A percentile compares a stretch with the other conserved stretches of the same genome.
Evolutionary conservation across 2,797 vertebrate genomes (phyloP).

Genomic region (Crypturellus tataupa): DNA sequence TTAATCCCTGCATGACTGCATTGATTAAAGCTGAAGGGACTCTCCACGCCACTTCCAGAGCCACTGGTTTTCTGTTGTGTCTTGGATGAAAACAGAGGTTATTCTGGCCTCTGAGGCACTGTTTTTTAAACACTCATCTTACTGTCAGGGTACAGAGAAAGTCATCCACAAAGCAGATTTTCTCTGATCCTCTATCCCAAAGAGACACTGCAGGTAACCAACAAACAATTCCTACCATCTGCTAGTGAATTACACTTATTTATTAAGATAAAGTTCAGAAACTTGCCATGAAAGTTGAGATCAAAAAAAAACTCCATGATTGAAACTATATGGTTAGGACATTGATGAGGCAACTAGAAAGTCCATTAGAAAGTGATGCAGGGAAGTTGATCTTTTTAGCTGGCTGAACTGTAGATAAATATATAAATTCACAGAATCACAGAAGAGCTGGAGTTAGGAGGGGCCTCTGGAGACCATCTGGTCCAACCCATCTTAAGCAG

Average conservation of each 20-base stretch:
- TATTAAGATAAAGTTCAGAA: neutral
- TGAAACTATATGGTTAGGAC: neutral
- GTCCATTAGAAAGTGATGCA: neutral
- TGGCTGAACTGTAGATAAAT: neutral
- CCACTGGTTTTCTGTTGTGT: neutral
- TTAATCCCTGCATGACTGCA: neutral
- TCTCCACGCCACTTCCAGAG: neutral
- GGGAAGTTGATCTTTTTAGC: neutral
- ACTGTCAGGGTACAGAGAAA: neutral
- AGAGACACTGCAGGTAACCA: neutral
- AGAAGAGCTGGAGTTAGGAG: neutral
- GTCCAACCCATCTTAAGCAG: no score
- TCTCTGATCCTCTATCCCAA: neutral
- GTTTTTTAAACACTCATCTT: neutral
- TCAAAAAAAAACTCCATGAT: neutral
- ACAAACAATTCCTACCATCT: neutral
- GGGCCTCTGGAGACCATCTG: no score
- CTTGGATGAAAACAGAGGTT: neutral
- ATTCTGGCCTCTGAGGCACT: neutral
- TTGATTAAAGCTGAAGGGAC: neutral
- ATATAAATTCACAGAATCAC: neutral
- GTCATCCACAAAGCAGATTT: neutral
- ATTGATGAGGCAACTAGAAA: neutral
- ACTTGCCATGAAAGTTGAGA: neutral
- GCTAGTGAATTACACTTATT: neutral